Evolutionary conservation across 1,140 invertebrate genomes (phyloP).

Genomic region (Tetranychus urticae): DNA sequence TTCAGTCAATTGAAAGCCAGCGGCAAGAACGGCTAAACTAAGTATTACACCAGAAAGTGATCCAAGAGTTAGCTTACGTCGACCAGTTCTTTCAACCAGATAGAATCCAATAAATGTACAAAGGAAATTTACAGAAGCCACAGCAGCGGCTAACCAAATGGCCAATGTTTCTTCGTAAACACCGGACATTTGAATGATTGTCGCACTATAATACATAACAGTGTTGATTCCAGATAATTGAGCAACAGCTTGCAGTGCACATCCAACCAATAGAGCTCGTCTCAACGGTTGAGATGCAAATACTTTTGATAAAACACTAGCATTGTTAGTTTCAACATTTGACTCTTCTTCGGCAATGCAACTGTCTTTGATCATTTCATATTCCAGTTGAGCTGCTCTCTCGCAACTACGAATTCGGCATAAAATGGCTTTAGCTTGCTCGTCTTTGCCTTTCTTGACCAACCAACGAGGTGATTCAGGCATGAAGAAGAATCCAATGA

Average conservation of each 20-base stretch:
- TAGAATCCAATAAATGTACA: constrained; percentile 32
- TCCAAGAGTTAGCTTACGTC: constrained; percentile 27
- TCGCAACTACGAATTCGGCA: constrained; percentile 20
- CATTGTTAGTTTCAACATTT: not conserved
- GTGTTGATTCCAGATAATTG: constrained; percentile 37
- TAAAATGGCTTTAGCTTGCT: constrained; percentile 23
- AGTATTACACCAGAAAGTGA: constrained; percentile 27
- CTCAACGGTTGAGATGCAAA: constrained; percentile 13
- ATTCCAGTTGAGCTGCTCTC: constrained; percentile 17
- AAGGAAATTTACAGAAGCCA: constrained; percentile 29
- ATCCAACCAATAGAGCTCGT: constrained; percentile 32
- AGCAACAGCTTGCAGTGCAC: constrained; percentile 30
- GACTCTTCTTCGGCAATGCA: constrained; percentile 1
- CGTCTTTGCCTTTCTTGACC: constrained; percentile 15
- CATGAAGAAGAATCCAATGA: constrained; percentile 33
- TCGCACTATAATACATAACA: constrained; percentile 31
- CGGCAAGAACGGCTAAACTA: constrained; percentile 23
- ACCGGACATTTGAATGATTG: constrained; percentile 36
- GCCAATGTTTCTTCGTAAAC: constrained; percentile 26
- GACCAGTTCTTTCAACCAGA: constrained; percentile 33
- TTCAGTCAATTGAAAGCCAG: constrained; percentile 27
- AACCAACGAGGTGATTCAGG: constrained; percentile 36
- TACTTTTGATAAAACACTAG: not conserved
- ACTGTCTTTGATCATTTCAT: constrained; percentile 17
- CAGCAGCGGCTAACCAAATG: constrained; percentile 35